A percentile compares a stretch with the other conserved stretches of the same genome.
Evolutionary conservation across 2,888 invertebrate genomes (phyloP).

Genomic region (Ochropleura plecta): DNA sequence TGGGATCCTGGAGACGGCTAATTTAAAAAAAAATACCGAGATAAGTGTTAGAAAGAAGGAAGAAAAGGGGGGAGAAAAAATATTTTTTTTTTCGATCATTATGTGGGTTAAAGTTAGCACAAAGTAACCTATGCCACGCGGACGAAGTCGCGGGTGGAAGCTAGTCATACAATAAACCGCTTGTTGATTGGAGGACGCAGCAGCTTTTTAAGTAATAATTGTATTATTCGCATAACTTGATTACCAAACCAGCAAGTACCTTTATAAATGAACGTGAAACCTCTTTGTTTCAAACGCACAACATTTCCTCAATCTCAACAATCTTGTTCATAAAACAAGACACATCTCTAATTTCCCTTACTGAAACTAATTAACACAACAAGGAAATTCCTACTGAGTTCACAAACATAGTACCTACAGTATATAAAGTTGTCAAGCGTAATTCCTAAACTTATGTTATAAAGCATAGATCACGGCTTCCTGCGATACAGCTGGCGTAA

Average conservation of each 20-base stretch:
- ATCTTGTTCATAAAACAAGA: conserved; percentile 44
- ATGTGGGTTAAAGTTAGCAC: too few species aligned
- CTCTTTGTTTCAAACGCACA: conserved; percentile 19
- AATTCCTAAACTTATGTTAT: conserved; percentile 62
- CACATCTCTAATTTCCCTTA: conserved; percentile 51
- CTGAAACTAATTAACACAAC: conserved; percentile 66
- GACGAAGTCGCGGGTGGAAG: too few species aligned
- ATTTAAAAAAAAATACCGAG: too few species aligned
- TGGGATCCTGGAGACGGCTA: too few species aligned
- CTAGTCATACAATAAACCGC: not conserved
- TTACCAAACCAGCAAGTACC: not conserved
- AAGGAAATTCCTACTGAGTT: conserved; percentile 55
- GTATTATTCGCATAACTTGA: not conserved
- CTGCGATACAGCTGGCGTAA: not conserved
- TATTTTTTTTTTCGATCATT: too few species aligned
- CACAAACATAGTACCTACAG: conserved; percentile 42
- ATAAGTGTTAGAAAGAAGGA: too few species aligned
- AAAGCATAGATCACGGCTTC: not conserved
- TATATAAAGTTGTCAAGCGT: conserved; percentile 61
- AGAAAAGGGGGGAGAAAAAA: too few species aligned
- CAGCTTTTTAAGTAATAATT: not conserved
- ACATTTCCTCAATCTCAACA: conserved; percentile 23
- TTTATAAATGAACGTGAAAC: not conserved
- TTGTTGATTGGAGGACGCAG: not conserved
- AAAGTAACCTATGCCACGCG: too few species aligned